Conservation (phyloP, 2,888 invertebrate species). For the Dione juno region DNA sequence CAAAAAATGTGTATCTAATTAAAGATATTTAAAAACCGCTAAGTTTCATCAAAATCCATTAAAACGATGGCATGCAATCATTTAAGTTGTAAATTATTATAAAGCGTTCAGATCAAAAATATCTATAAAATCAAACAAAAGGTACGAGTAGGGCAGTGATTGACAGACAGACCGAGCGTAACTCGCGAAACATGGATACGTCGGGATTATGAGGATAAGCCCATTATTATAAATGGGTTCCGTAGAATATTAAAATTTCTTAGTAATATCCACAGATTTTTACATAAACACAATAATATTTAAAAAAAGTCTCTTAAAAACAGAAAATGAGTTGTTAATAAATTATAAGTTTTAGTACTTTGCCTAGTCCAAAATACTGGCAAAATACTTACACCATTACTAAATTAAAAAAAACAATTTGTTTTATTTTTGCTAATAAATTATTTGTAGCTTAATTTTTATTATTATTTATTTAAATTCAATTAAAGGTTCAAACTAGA, state of each 20-base stretch:
- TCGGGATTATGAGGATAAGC: slow-evolving; percentile 18
- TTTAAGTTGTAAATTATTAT: slow-evolving; percentile 10
- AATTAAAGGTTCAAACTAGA: no score
- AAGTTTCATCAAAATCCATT: slow-evolving; percentile 22
- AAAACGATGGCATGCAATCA: slow-evolving; percentile 13
- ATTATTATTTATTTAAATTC: no score
- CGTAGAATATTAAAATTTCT: slow-evolving; percentile 42
- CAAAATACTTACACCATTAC: no score
- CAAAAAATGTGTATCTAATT: slow-evolving; percentile 1
- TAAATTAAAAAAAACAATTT: no score
- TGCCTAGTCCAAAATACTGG: no score
- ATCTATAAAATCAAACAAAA: slow-evolving; percentile 19
- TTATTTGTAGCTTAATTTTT: no score
- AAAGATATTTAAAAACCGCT: background rate
- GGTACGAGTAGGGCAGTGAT: slow-evolving; percentile 55
- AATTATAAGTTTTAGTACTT: no score
- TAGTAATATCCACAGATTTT: background rate
- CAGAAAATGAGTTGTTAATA: no score
- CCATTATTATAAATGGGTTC: slow-evolving; percentile 52
- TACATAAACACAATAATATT: no score
- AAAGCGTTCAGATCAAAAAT: slow-evolving; percentile 12
- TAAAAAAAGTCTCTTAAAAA: no score
- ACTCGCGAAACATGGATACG: slow-evolving; percentile 69
- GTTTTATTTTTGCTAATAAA: no score
- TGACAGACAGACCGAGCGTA: slow-evolving; percentile 76